Evolutionary conservation across 2,797 vertebrate genomes (phyloP).

Genomic region (Hippoglossus hippoglossus): DNA sequence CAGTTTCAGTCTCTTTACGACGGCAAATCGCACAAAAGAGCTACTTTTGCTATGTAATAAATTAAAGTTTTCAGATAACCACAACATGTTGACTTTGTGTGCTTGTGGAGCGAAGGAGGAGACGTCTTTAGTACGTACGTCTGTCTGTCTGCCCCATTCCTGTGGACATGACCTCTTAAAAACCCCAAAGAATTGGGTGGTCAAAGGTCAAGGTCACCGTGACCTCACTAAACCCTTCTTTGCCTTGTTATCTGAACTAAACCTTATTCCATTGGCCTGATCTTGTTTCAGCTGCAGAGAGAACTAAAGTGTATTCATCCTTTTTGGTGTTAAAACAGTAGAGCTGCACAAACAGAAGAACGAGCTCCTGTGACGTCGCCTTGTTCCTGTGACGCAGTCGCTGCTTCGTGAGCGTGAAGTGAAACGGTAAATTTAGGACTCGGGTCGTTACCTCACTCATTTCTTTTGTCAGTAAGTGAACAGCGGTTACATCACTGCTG

Average conservation of each 20-base stretch:
- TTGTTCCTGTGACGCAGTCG: conserved; percentile 26
- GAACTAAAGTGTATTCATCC: no score
- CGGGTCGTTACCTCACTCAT: conserved; percentile 30
- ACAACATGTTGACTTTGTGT: conserved; percentile 17
- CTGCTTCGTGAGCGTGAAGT: conserved; percentile 27
- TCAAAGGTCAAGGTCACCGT: no score
- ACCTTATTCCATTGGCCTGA: not conserved
- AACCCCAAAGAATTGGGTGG: no score
- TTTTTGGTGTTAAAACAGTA: no score
- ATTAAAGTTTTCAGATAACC: conserved; percentile 76
- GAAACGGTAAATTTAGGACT: conserved; percentile 44
- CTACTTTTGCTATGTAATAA: conserved; percentile 82
- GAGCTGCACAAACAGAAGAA: not conserved
- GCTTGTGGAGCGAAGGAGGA: conserved; percentile 10
- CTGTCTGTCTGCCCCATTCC: not conserved
- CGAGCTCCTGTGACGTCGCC: not conserved
- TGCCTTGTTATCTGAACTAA: no score
- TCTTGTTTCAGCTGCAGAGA: no score
- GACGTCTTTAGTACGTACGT: no score
- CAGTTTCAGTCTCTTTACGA: conserved; percentile 64
- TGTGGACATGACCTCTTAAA: not conserved
- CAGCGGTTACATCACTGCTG: conserved; percentile 51
- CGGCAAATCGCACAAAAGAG: conserved; percentile 71
- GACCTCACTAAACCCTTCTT: no score
- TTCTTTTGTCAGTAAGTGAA: conserved; percentile 43